phyloP scores from a whole-genome alignment of 2,113 vertebrate species.

The Crotalus tigris region DNA sequence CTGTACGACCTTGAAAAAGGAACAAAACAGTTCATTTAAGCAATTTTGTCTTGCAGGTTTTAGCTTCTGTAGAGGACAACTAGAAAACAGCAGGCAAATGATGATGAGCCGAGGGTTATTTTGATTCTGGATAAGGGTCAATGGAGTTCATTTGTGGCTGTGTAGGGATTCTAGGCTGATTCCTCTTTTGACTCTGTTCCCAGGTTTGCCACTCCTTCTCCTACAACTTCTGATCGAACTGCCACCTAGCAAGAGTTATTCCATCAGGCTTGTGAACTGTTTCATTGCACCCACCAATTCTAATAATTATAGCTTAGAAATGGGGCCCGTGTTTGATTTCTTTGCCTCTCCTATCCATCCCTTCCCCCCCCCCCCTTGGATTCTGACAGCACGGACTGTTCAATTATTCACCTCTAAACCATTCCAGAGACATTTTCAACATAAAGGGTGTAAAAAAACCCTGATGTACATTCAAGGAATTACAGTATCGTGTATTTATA shows the following conservation, averaged over 20 bases:
- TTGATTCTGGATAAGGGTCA: neutral
- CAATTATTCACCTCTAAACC: neutral
- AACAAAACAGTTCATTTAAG: constrained; percentile 24
- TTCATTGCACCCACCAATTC: neutral
- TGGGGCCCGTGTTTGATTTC: neutral
- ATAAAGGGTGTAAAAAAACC: neutral
- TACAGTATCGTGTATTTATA: constrained; percentile 37
- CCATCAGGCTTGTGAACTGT: neutral
- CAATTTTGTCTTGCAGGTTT: neutral
- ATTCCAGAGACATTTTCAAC: neutral
- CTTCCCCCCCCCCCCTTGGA: neutral
- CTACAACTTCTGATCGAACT: neutral
- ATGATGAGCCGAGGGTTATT: neutral
- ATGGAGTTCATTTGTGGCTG: neutral
- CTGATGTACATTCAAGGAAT: neutral
- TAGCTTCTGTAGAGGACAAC: neutral
- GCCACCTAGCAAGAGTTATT: neutral
- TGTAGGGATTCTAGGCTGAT: neutral
- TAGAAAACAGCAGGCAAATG: neutral
- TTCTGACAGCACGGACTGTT: neutral
- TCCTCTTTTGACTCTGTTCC: neutral
- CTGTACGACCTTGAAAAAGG: constrained; percentile 82
- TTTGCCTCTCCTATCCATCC: neutral
- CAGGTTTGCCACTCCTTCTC: neutral
- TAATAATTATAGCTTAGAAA: neutral